Percentiles rank a stretch among this genome's conserved stretches.
phyloP scores from a whole-genome alignment of 2,888 invertebrate species.

The Cantharis rustica region DNA sequence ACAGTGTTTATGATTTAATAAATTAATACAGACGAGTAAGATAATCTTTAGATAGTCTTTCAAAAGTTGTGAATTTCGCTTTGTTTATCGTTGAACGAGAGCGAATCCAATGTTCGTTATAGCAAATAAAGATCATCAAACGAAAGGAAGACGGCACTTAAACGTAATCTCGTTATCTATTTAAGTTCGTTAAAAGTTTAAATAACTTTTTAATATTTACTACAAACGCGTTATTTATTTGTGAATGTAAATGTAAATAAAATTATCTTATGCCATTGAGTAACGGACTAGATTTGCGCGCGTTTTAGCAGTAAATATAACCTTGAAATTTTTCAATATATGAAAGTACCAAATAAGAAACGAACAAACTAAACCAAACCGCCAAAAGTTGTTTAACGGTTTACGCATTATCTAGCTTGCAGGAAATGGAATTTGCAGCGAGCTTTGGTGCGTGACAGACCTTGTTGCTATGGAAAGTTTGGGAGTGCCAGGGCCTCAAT shows the following conservation, averaged over 20 bases:
- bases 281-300: neutral
- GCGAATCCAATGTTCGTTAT: neutral
- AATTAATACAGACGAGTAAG: neutral
- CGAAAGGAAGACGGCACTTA: constrained; percentile 7
- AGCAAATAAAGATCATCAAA: neutral
- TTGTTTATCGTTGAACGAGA: neutral
- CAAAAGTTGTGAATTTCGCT: neutral
- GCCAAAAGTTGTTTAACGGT: constrained; percentile 34
- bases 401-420: constrained; percentile 39
- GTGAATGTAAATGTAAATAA: constrained; percentile 11
- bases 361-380: constrained; percentile 3
- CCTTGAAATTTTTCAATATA: neutral
- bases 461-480: constrained; percentile 45
- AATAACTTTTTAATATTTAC: constrained; percentile 2
- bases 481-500: constrained; percentile 39
- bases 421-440: constrained; percentile 38
- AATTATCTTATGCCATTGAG: neutral
- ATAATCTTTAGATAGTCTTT: neutral
- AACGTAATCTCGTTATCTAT: constrained; percentile 1
- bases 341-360: neutral
- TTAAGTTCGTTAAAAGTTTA: constrained; percentile 1
- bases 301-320: neutral
- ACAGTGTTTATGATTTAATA: neutral
- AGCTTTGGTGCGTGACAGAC: constrained; percentile 33
- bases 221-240: neutral